These are phyloP conservation scores for Panonychus citri DNA, from an alignment of 1,140 invertebrate genomes.

Conservation along the genomic window DNA sequence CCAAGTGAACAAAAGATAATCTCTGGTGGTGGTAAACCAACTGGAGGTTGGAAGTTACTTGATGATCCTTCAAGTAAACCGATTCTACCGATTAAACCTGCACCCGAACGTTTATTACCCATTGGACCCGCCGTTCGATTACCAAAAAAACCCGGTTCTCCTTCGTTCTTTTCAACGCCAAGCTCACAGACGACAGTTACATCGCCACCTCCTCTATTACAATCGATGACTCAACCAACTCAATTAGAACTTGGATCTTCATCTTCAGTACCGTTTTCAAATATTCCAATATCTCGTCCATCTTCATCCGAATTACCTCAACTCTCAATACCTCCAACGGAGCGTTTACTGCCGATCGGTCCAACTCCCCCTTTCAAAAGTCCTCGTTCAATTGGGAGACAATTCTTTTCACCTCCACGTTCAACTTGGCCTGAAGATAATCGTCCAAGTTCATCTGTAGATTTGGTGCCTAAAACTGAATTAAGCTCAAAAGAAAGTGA, in stretches of 20 bases:
- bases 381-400: not conserved
- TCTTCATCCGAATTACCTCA: not conserved
- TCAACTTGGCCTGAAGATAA: not conserved
- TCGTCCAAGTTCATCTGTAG: not conserved
- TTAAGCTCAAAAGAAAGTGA: not conserved
- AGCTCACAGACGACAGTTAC: no score
- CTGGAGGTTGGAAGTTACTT: not conserved
- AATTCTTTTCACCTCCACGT: not conserved
- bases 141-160: not conserved
- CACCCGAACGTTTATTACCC: slow-evolving; percentile 36
- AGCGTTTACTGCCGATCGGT: slow-evolving; percentile 14
- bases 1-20: not conserved
- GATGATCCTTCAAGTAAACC: not conserved
- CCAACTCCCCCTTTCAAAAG: slow-evolving; percentile 6
- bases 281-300: not conserved
- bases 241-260: not conserved
- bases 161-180: no score
- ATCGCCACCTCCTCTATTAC: not conserved
- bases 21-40: not conserved
- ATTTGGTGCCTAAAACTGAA: not conserved
- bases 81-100: slow-evolving; percentile 1
- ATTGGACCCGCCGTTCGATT: slow-evolving; percentile 29
- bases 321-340: slow-evolving; percentile 2
- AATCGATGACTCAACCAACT: not conserved
- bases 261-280: no score